phyloP scores from a whole-genome alignment of 2,113 vertebrate genomes.

The Saguinus midas region DNA sequence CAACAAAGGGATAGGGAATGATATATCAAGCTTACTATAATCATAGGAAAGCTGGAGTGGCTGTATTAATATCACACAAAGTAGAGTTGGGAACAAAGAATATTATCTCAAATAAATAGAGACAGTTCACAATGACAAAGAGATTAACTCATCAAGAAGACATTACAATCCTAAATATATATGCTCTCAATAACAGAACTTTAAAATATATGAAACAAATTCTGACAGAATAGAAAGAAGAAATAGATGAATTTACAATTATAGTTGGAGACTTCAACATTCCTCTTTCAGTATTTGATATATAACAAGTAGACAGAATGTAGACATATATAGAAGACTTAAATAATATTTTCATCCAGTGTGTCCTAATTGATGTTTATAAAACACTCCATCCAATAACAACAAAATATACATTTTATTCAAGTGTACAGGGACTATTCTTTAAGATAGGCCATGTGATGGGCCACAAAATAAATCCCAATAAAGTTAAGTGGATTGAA shows the following conservation, averaged over 20 bases:
- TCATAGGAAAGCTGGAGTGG: too few relatives aligned
- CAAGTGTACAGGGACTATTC: neutral
- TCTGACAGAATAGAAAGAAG: neutral
- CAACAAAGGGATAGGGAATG: neutral
- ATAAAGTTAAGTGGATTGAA: neutral
- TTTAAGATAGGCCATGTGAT: neutral
- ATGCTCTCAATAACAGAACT: too few relatives aligned
- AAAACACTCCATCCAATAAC: neutral
- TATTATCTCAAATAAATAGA: neutral
- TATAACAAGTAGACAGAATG: neutral
- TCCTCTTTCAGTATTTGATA: neutral
- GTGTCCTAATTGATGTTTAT: neutral
- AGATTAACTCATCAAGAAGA: too few relatives aligned
- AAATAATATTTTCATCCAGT: neutral
- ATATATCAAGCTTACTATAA: neutral
- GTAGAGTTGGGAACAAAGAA: neutral
- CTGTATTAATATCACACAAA: neutral
- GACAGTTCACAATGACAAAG: neutral
- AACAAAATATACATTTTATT: neutral
- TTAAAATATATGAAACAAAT: neutral
- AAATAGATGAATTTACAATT: neutral
- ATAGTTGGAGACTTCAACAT: neutral
- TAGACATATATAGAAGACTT: neutral
- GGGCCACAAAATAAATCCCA: neutral
- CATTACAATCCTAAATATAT: too few relatives aligned